phyloP scores from a whole-genome alignment of 1,140 invertebrate genomes.

The Brachionus plicatilis region DNA sequence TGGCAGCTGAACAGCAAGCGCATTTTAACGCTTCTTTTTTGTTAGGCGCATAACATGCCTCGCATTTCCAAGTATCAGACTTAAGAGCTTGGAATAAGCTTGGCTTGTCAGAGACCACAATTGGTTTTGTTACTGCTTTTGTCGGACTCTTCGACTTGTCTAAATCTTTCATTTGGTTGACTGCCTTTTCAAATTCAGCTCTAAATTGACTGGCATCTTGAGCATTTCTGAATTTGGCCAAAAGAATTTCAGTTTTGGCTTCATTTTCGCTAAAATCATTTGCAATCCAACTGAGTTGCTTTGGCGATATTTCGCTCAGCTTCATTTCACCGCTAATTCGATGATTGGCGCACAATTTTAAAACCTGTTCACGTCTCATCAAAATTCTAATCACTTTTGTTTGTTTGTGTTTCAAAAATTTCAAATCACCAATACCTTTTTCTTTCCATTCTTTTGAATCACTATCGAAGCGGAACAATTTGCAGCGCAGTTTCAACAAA shows the following conservation, averaged over 20 bases:
- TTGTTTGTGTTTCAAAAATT: conserved; percentile 45
- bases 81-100: neutral
- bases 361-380: conserved; percentile 57
- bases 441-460: conserved; percentile 55
- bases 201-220: conserved; percentile 29
- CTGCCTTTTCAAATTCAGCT: conserved; percentile 7
- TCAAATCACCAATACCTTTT: conserved; percentile 57
- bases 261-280: conserved; percentile 18
- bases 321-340: conserved; percentile 47
- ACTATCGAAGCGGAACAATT: conserved; percentile 45
- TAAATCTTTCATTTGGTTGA: neutral
- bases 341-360: conserved; percentile 57
- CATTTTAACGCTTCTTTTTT: conserved; percentile 20
- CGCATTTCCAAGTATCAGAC: conserved; percentile 1
- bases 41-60: conserved; percentile 15
- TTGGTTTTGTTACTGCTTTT: neutral
- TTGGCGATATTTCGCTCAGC: conserved; percentile 43
- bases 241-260: neutral
- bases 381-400: conserved; percentile 47
- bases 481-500: conserved; percentile 57
- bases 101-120: neutral
- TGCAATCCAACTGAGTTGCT: conserved; percentile 29
- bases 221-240: conserved; percentile 23
- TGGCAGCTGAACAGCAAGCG: neutral
- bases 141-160: neutral